These are phyloP conservation scores for Plebejus argus DNA, from an alignment of 2,888 invertebrate genomes.

Conservation along the genomic window DNA sequence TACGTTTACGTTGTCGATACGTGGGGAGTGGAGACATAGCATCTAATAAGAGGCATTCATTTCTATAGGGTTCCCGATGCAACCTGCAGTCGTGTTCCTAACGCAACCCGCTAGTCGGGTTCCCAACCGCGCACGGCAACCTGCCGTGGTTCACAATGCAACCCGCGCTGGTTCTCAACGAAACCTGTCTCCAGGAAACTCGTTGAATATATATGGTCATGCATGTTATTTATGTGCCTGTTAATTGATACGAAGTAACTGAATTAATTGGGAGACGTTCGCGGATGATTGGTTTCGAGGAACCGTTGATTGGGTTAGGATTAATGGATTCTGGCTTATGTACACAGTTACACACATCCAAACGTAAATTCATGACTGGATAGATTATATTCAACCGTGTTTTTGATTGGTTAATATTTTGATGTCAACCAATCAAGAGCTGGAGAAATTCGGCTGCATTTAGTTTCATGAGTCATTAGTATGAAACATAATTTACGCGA, in stretches of 20 bases:
- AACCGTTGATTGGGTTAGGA: neutral
- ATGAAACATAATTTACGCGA: too few species aligned
- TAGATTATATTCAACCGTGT: too few species aligned
- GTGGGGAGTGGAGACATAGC: too few species aligned
- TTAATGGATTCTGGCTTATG: neutral
- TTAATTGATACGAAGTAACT: neutral
- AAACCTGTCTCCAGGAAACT: neutral
- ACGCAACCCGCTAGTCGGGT: neutral
- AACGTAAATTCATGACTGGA: neutral
- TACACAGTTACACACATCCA: neutral
- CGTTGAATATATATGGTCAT: constrained; percentile 3
- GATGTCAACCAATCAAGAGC: too few species aligned
- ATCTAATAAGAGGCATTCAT: too few species aligned
- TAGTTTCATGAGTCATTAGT: too few species aligned
- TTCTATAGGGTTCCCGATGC: neutral
- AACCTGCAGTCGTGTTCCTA: neutral
- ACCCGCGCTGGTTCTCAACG: neutral
- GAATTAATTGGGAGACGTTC: neutral
- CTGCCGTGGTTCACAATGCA: neutral
- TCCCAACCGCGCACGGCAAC: neutral
- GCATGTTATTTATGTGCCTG: neutral
- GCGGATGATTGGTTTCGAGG: neutral
- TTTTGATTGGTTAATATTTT: too few species aligned
- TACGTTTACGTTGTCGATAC: too few species aligned
- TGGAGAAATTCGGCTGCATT: too few species aligned